These are phyloP conservation scores for Ivindomyrus marchei DNA, from an alignment of 2,113 vertebrate genomes.

Conservation along the genomic window DNA sequence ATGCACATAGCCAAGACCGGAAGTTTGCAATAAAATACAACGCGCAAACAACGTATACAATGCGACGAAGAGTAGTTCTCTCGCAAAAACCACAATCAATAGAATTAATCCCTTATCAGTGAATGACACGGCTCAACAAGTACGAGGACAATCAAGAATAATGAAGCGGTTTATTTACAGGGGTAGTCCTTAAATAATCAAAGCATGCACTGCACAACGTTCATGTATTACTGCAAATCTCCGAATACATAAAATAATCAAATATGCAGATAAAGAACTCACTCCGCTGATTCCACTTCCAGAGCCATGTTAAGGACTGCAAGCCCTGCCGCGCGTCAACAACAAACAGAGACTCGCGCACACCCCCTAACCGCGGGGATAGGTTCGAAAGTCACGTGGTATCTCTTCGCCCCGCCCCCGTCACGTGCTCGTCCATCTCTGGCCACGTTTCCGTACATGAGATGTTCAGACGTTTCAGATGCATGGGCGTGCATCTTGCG, in stretches of 20 bases:
- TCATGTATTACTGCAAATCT: not conserved
- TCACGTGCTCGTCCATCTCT: not conserved
- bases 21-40: not conserved
- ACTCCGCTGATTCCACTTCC: conserved; percentile 19
- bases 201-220: not conserved
- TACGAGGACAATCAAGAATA: not conserved
- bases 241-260: not conserved
- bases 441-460: not conserved
- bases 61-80: not conserved
- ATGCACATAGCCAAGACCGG: not conserved
- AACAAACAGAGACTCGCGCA: not conserved
- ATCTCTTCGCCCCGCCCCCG: not conserved
- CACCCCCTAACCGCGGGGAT: not conserved
- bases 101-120: not conserved
- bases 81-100: not conserved
- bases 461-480: not conserved
- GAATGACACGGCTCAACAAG: conserved; percentile 4
- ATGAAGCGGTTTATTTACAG: not conserved
- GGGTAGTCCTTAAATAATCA: not conserved
- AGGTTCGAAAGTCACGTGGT: not conserved
- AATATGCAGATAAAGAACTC: not conserved
- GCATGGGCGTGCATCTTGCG: not conserved
- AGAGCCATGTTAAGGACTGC: not conserved
- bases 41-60: not conserved
- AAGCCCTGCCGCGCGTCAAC: not conserved